These are phyloP conservation scores for Formica exsecta DNA, from an alignment of 1,140 invertebrate genomes.

Conservation along the genomic window DNA sequence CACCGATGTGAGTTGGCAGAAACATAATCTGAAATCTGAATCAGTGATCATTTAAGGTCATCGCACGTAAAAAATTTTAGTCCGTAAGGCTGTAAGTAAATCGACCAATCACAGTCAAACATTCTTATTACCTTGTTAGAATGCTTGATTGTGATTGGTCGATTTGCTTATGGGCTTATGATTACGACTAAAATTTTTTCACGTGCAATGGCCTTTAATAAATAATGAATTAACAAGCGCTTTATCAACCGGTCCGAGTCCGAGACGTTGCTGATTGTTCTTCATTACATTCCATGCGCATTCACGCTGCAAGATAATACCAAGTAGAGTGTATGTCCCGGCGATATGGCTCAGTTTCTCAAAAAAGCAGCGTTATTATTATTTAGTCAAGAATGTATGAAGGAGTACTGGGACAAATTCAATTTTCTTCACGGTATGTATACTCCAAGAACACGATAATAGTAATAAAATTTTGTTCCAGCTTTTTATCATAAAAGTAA, in stretches of 20 bases:
- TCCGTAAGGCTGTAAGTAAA: too few relatives aligned
- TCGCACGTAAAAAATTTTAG: too few relatives aligned
- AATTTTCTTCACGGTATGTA: constrained; percentile 92
- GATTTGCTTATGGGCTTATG: too few relatives aligned
- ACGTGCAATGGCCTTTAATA: not conserved
- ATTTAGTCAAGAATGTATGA: constrained; percentile 90
- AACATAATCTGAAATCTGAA: not conserved
- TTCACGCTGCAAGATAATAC: not conserved
- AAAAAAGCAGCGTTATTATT: constrained; percentile 86
- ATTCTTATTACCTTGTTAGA: too few relatives aligned
- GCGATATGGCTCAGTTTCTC: constrained; percentile 44
- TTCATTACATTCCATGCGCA: not conserved
- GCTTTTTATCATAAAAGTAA: not conserved
- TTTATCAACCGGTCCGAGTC: too few relatives aligned
- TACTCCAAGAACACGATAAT: not conserved
- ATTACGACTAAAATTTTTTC: too few relatives aligned
- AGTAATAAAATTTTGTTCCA: not conserved
- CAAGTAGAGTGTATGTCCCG: not conserved
- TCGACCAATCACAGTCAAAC: too few relatives aligned
- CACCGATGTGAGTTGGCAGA: not conserved
- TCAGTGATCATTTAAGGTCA: not conserved
- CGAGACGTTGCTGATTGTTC: not conserved
- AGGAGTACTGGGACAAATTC: constrained; percentile 91
- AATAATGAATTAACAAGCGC: not conserved
- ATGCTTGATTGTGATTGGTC: too few relatives aligned